phyloP scores from a whole-genome alignment of 2,797 vertebrate species.

The Taeniopygia guttata region DNA sequence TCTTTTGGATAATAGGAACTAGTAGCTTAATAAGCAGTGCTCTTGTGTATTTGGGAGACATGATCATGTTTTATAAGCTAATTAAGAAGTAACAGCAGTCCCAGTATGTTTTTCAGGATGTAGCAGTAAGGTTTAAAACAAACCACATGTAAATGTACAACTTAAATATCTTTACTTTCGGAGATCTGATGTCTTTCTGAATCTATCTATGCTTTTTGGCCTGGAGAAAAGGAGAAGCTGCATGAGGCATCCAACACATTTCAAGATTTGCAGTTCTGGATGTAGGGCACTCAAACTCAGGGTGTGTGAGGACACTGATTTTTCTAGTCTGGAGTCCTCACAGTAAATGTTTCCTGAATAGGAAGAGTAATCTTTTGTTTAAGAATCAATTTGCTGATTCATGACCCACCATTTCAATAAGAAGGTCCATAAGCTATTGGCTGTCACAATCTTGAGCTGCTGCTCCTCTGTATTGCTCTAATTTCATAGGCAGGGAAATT shows the following conservation, averaged over 20 bases:
- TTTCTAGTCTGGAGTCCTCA: neutral
- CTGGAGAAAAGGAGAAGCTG: neutral
- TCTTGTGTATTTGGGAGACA: neutral
- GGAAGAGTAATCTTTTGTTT: neutral
- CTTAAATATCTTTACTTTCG: neutral
- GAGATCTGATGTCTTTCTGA: neutral
- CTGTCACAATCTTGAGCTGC: neutral
- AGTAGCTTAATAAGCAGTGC: neutral
- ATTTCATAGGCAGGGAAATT: neutral
- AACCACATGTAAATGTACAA: neutral
- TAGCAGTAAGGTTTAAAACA: neutral
- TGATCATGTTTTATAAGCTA: constrained; percentile 12
- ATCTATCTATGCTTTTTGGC: neutral
- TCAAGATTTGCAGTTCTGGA: neutral
- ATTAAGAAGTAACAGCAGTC: neutral
- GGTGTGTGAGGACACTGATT: neutral
- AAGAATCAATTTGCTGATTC: neutral
- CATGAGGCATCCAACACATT: neutral
- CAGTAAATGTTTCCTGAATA: neutral
- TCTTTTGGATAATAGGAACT: neutral
- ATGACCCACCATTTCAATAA: neutral
- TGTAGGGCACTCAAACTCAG: neutral
- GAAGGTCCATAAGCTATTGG: neutral
- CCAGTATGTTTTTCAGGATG: neutral
- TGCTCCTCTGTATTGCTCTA: neutral